A percentile compares a stretch with the other conserved stretches of the same genome.
These are phyloP conservation scores for Parazoanthus darwini DNA, from an alignment of 92 coral and sea anemone species.

Conservation along the genomic window DNA sequence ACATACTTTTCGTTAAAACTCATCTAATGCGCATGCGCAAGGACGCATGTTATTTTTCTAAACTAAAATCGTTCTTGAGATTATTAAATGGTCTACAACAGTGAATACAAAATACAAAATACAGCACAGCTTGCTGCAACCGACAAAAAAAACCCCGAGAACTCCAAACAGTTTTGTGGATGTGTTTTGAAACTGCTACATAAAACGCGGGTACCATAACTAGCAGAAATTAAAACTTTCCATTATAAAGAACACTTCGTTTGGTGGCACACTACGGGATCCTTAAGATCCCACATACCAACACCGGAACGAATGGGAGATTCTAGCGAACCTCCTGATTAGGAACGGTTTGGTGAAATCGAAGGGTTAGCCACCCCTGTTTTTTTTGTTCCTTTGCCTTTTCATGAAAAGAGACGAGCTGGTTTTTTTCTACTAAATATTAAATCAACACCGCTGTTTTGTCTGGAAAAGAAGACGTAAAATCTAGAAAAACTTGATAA, in stretches of 20 bases:
- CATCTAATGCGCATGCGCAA: too few species aligned
- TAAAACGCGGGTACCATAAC: conserved; percentile 6
- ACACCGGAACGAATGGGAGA: conserved; percentile 93
- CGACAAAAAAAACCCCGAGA: background rate
- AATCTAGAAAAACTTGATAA: background rate
- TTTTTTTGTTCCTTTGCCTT: conserved; percentile 37
- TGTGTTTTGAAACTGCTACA: background rate
- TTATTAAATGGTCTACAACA: background rate
- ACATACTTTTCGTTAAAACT: too few species aligned
- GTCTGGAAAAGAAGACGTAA: background rate
- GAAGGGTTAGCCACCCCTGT: conserved; percentile 74
- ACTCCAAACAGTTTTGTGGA: too few species aligned
- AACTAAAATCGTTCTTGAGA: too few species aligned
- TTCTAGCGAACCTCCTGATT: conserved; percentile 94
- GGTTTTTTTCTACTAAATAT: background rate
- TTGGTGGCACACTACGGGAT: background rate
- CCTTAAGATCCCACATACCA: conserved; percentile 68
- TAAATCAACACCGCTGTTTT: background rate
- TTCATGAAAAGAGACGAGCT: background rate
- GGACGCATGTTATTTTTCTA: too few species aligned
- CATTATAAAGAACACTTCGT: background rate
- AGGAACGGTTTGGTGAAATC: conserved; percentile 94
- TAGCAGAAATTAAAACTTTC: background rate
- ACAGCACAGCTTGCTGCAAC: background rate
- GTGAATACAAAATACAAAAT: background rate